Evolutionary conservation across 2,113 vertebrate species (phyloP), one percentile per base, ranked within the genome.

Genomic region (Notiomystis cincta): DNA sequence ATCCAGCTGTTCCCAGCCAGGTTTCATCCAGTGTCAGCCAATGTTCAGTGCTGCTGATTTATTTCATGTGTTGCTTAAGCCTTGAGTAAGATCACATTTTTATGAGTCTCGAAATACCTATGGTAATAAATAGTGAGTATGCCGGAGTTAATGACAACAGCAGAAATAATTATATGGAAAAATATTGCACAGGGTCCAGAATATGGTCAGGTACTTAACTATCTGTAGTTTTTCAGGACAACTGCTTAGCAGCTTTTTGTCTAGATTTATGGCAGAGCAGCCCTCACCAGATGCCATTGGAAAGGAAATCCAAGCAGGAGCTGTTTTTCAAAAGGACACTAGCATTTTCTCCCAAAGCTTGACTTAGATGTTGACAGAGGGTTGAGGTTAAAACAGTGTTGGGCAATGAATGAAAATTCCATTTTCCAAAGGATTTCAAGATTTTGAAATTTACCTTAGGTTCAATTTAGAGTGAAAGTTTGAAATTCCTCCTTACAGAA

Each of bases 1-100:
- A 98, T 98, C 98, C 98, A 98, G 98, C 98, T 98, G 98, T 97
- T 98, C 97, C 93, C 98, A 97, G 98, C 95, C 97, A 98, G 98
- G 97, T 97, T 98, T 98, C 97, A 97, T 94, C 97, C 97, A 95
- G 82, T 96, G 96, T 96, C 98, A 98, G 97, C 97, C 97, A 93
- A 72, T 91, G 90, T 89, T 96, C 93, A 87, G 89, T 79, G 92
- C 95, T 86, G 93, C 97, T 98, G 98, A 98, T 98, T 98, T 98
- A 98, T 98, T 97, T 98, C 95, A 88, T 44, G 76, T 96, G 95
- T 97, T 98, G 96, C 93, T 96, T 97, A 97, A 98, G 96, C 94
- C 65, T 95, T 79, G 87, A 97, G 93, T 98, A 98, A 97, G 97
- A 97, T 94, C 98, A 97, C 96, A 90, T 97, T 98, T 98, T 98